Base-by-base conservation (phyloP, 2,113 vertebrate genomes). In the Lycocorax pyrrhopterus region DNA sequence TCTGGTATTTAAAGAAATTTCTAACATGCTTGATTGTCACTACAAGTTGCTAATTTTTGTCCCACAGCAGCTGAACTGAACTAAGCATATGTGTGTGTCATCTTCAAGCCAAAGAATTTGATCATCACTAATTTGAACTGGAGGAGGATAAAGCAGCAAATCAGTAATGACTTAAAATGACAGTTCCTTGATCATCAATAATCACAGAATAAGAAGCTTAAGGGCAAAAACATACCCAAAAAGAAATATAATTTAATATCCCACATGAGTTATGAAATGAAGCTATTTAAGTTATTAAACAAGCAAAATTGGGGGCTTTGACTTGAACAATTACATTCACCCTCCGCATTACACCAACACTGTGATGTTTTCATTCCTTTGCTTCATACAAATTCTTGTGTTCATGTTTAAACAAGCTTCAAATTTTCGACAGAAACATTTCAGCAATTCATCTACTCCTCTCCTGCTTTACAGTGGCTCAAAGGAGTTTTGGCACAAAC, bases 331-430 rank as follows among this genome's bases (percentile, higher is more conserved):
- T 11, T 56, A 60, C 14, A 72, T 19, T 92, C 25, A 59, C 37
- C 13, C 20, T n/a, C 26, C 14, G 32, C 13, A 5, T 46, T 58
- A 63, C 16, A 73, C 6, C 10, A 56, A 12, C 6, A 8, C 23
- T 43, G 8, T 3, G 5, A 59, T 18, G 9, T 17, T 69, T 53
- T 56, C 39, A 62, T 46, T 59, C 15, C 49, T 71, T 52, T 66
- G 15, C 67, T 71, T 60, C 8, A 2, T 4, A 44, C 7, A 18
- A 77, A 44, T 21, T 49, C 35, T 32, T 53, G 12, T 67, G 14
- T 11, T 30, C 12, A 2, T 0, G 0, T 30, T 43, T 13, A 49
- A 44, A 37, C 3, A 72, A 39, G 6, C 18, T 59, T 25, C 26
- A 19, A n/a, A 49, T 53, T 58, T 62, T 43, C 32, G 44, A 51